Conservation (phyloP, 1,140 invertebrate genomes). For the Pseudachorutes palmiensis region DNA sequence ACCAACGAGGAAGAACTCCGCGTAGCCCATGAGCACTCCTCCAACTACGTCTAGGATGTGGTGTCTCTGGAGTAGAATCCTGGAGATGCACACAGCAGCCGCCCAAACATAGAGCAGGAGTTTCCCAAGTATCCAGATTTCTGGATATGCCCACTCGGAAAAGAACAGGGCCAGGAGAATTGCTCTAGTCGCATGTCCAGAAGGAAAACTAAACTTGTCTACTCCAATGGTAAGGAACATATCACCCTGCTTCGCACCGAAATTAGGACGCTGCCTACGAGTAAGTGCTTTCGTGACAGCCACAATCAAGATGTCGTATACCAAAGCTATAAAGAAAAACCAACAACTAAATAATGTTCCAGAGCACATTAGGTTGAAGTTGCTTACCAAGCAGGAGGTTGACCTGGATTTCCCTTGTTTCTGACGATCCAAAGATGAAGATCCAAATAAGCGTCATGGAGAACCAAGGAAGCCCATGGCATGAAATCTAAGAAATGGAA, state of each 20-base stretch:
- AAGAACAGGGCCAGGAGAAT: constrained; percentile 67
- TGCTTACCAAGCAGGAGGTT: constrained; percentile 72
- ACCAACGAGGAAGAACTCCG: constrained; percentile 58
- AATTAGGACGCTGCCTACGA: constrained; percentile 62
- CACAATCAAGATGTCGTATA: constrained; percentile 77
- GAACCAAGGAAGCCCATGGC: constrained; percentile 83
- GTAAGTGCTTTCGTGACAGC: constrained; percentile 71
- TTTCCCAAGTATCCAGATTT: constrained; percentile 46
- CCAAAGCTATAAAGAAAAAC: constrained; percentile 59
- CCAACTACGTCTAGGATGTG: constrained; percentile 74
- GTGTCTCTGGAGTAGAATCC: constrained; percentile 73
- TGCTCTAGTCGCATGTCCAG: constrained; percentile 85
- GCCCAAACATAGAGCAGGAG: constrained; percentile 63
- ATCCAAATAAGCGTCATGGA: constrained; percentile 61
- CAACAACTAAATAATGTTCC: neutral
- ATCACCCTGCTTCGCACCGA: constrained; percentile 46
- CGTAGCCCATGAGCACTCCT: constrained; percentile 65
- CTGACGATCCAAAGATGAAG: constrained; percentile 57
- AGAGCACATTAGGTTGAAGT: constrained; percentile 9
- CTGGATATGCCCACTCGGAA: constrained; percentile 49
- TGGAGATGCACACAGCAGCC: constrained; percentile 62
- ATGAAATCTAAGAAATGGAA: constrained; percentile 59
- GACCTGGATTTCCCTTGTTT: constrained; percentile 66
- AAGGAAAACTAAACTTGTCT: constrained; percentile 92
- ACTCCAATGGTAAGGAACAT: constrained; percentile 55